Percentiles rank a stretch among this genome's conserved stretches.
These are phyloP conservation scores for Pipistrellus pygmaeus DNA, from an alignment of 2,797 vertebrate species.

Conservation along the genomic window DNA sequence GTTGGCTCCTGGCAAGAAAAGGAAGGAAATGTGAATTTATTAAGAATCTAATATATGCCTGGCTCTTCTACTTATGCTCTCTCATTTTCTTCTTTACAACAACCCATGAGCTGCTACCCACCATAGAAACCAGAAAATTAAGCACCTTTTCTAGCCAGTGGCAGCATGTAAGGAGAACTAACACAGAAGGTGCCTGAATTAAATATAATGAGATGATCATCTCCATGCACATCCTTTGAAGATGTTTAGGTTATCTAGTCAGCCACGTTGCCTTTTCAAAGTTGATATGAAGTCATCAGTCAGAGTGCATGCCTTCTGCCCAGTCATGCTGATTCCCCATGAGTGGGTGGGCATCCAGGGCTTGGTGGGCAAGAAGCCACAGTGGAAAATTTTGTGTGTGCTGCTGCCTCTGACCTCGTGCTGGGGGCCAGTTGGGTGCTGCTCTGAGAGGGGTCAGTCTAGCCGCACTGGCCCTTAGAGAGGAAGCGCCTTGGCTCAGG, in stretches of 20 bases:
- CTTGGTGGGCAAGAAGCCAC: not conserved
- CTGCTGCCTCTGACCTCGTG: not conserved
- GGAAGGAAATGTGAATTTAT: conserved; percentile 30
- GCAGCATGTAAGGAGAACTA: not conserved
- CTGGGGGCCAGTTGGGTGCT: not conserved
- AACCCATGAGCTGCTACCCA: not conserved
- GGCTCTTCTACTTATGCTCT: conserved; percentile 29
- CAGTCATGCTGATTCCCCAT: not conserved
- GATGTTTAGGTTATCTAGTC: not conserved
- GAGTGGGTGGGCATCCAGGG: not conserved
- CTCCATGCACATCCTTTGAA: not conserved
- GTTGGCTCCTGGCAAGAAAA: conserved; percentile 40
- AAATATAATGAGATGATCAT: not conserved
- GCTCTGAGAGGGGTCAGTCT: not conserved
- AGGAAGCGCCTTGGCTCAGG: conserved; percentile 69
- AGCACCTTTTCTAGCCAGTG: not conserved
- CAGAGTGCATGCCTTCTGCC: not conserved
- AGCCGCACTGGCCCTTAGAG: not conserved
- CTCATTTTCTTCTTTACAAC: conserved; percentile 25
- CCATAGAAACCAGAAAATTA: conserved; percentile 28
- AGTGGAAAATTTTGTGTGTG: conserved; percentile 3
- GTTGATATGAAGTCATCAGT: not conserved
- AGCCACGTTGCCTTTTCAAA: conserved; percentile 28
- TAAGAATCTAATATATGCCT: conserved; percentile 44
- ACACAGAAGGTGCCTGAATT: not conserved